A percentile compares a stretch with the other conserved stretches of the same genome.
These are phyloP conservation scores for Trachelus troglodyta DNA, from an alignment of 2,888 invertebrate species.

Conservation along the genomic window DNA sequence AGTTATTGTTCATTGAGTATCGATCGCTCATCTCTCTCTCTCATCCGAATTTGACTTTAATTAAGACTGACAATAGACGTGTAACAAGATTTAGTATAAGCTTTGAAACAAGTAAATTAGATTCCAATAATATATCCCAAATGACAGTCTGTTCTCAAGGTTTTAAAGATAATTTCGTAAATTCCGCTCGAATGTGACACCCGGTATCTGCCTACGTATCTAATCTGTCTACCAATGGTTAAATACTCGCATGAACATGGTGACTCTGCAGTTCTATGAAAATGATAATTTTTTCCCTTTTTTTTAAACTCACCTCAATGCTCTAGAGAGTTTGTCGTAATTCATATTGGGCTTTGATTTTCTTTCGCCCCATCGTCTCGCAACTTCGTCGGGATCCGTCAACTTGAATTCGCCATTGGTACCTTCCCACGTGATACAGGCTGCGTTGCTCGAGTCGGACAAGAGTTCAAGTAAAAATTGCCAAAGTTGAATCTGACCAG, in stretches of 20 bases:
- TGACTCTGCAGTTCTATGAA: not conserved
- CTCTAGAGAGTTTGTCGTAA: slow-evolving; percentile 98
- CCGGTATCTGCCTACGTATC: not conserved
- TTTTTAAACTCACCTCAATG: slow-evolving; percentile 79
- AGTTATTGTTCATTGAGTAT: not conserved
- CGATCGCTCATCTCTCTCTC: not conserved
- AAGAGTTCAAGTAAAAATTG: slow-evolving; percentile 97
- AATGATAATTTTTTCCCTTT: not conserved
- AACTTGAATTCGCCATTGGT: slow-evolving; percentile 99
- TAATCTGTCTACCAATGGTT: not conserved
- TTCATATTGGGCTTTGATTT: slow-evolving; percentile 99
- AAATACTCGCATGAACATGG: not conserved
- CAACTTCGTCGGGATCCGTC: slow-evolving; percentile 98
- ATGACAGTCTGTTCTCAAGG: not conserved
- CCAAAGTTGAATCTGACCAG: slow-evolving; percentile 99
- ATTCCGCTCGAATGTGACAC: not conserved
- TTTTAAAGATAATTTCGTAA: not conserved
- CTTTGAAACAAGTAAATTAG: not conserved
- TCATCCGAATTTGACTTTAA: not conserved
- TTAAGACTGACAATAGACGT: not conserved
- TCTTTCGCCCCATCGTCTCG: slow-evolving; percentile 97
- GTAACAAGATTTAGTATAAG: not conserved
- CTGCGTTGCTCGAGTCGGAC: slow-evolving; percentile 94
- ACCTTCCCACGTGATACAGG: slow-evolving; percentile 99
- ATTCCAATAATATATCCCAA: not conserved